phyloP scores from a whole-genome alignment of 2,888 invertebrate genomes.

The Parnassius apollo region DNA sequence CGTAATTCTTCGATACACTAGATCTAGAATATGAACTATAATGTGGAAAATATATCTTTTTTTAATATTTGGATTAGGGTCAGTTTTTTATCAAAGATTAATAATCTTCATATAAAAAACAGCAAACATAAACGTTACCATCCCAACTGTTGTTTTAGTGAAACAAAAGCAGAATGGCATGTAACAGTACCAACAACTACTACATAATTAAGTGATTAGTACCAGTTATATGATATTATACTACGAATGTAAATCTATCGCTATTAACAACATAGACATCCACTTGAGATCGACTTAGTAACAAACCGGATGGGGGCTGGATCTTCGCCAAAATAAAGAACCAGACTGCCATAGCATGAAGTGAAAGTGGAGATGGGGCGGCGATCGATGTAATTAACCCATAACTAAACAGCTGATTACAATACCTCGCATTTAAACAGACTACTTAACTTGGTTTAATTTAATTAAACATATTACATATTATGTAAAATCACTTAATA shows the following conservation, averaged over 20 bases:
- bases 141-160: background rate
- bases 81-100: too few relatives aligned
- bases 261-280: constrained; percentile 14
- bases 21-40: too few relatives aligned
- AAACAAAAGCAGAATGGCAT: background rate
- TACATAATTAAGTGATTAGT: background rate
- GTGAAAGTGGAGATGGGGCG: constrained; percentile 51
- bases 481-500: too few relatives aligned
- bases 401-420: constrained; percentile 58
- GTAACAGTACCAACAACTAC: background rate
- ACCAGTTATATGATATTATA: too few relatives aligned
- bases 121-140: background rate
- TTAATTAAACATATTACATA: too few relatives aligned
- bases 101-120: too few relatives aligned
- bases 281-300: constrained; percentile 37
- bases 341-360: constrained; percentile 47
- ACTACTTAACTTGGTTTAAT: too few relatives aligned
- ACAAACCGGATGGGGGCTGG: constrained; percentile 52
- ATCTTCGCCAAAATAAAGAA: constrained; percentile 63
- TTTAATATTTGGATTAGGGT: too few relatives aligned
- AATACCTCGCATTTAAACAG: background rate
- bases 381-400: constrained; percentile 61
- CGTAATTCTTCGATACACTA: too few relatives aligned
- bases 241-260: background rate
- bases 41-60: too few relatives aligned